Evolutionary conservation across 1,140 invertebrate genomes (phyloP).

Genomic region (Dolichoris vasculosae): DNA sequence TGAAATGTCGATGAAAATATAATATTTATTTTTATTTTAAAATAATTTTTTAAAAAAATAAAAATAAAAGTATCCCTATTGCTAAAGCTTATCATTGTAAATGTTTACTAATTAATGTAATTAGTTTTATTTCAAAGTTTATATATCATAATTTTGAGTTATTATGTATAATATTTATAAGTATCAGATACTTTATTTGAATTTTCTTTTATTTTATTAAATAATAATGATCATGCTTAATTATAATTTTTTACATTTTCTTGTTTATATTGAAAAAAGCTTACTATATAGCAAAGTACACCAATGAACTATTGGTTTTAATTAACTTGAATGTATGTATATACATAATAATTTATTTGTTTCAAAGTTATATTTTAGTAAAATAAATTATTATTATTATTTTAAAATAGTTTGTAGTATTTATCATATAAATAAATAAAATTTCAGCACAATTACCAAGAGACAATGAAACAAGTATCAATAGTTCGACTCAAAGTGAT

Average conservation of each 20-base stretch:
- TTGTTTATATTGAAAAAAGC: neutral
- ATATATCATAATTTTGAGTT: neutral
- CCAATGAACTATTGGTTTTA: neutral
- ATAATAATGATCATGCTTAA: neutral
- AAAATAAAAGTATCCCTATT: neutral
- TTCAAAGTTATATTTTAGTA: neutral
- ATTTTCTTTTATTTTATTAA: neutral
- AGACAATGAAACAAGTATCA: conserved; percentile 71
- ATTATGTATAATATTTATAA: neutral
- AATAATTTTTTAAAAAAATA: neutral
- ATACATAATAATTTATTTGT: neutral
- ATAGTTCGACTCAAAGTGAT: conserved; percentile 61
- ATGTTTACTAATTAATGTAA: neutral
- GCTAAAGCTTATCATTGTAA: neutral
- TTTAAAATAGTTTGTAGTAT: neutral
- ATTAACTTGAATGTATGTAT: neutral
- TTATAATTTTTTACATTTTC: neutral
- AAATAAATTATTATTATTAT: neutral
- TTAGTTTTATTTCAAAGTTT: neutral
- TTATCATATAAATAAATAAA: conserved; percentile 5
- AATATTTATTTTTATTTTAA: neutral
- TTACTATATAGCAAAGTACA: neutral
- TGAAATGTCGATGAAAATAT: neutral
- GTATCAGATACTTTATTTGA: neutral
- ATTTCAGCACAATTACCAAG: conserved; percentile 71